These are phyloP conservation scores for Orussus abietinus DNA, from an alignment of 1,140 invertebrate species.

Conservation along the genomic window DNA sequence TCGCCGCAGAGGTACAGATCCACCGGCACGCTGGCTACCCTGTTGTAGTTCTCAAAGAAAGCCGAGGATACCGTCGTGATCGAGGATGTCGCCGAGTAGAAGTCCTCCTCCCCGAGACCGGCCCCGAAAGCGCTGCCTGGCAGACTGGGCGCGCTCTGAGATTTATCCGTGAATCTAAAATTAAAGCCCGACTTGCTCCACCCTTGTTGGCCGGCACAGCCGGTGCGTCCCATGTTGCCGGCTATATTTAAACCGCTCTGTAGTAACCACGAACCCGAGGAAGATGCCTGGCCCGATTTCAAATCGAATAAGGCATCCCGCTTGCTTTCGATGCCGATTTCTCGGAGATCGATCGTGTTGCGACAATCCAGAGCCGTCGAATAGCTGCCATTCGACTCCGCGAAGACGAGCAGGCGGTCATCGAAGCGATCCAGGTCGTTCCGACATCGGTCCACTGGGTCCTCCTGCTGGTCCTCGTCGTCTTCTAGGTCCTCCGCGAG, in stretches of 20 bases:
- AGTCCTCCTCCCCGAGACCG: slow-evolving; percentile 11
- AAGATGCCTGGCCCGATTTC: slow-evolving; percentile 35
- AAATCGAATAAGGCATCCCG: slow-evolving; percentile 40
- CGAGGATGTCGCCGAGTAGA: slow-evolving; percentile 18
- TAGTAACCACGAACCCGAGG: slow-evolving; percentile 31
- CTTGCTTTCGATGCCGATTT: slow-evolving; percentile 46
- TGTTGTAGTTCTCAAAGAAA: slow-evolving; percentile 37
- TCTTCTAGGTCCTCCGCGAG: slow-evolving; percentile 20
- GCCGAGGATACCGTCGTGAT: slow-evolving; percentile 26
- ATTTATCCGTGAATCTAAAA: slow-evolving; percentile 53
- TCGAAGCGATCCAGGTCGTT: slow-evolving; percentile 30
- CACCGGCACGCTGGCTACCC: slow-evolving; percentile 55
- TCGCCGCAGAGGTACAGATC: slow-evolving; percentile 52
- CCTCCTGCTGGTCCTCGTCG: slow-evolving; percentile 27
- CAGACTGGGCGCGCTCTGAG: slow-evolving; percentile 51
- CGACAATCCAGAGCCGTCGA: slow-evolving; percentile 44
- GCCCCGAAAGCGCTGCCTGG: slow-evolving; percentile 38
- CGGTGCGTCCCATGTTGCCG: slow-evolving; percentile 17
- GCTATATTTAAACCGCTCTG: slow-evolving; percentile 46
- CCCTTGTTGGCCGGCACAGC: slow-evolving; percentile 33
- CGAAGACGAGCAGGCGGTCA: slow-evolving; percentile 33
- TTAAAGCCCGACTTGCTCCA: slow-evolving; percentile 48
- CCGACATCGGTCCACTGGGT: too few relatives aligned
- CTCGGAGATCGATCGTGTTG: slow-evolving; percentile 48
- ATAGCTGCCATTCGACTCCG: slow-evolving; percentile 31